Evolutionary conservation across 2,888 invertebrate species (phyloP), one percentile per base, ranked within the genome.

Genomic region (Clepsis dumicolana): DNA sequence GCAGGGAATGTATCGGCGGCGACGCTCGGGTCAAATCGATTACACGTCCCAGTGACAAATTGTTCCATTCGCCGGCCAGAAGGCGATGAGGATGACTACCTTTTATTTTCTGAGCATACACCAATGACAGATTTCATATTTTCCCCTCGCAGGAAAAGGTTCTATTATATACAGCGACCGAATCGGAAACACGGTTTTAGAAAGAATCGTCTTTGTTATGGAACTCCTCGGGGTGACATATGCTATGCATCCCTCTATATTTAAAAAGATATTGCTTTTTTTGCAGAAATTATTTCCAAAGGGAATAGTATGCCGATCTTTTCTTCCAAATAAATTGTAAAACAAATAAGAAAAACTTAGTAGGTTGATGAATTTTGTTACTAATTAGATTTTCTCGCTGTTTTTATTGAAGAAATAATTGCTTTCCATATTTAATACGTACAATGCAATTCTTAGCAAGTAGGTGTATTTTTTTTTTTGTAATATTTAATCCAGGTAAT

Each of bases 41-140:
- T 82, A 83, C 81, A 74, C 77, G 77, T 77, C 76, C 73, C 75
- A 71, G 75, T 83, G 83, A 86, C 81, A 85, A 84, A 86, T 86
- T 82, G 80, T 85, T 80, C 80, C 80, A 82, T 83, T 85, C 82
- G 77, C 77, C 73, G 72, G 74, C 75, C 77, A 77, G 80, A 80
- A 78, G 78, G 77, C 75, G 72, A 76, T 65, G 73, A 77, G 75
- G 72, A 76, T 65, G 73, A 77, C 72, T 75, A 76, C 77, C 75
- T 77, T 81, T 80, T 81, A 81, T 80, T 81, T 78, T 76, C 71
- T 72, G 73, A 77, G 76, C 73, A 73, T 70, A 73, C 60, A 53
- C 67, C 61, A 57, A 53, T 62, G 59, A 67, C 56, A 63, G 64
- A 62, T 62, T 65, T 68, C 62, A 60, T 50, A 64, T 68, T 64